Conservation (phyloP, 2,113 vertebrate genomes). For the Pomatostomus ruficeps region DNA sequence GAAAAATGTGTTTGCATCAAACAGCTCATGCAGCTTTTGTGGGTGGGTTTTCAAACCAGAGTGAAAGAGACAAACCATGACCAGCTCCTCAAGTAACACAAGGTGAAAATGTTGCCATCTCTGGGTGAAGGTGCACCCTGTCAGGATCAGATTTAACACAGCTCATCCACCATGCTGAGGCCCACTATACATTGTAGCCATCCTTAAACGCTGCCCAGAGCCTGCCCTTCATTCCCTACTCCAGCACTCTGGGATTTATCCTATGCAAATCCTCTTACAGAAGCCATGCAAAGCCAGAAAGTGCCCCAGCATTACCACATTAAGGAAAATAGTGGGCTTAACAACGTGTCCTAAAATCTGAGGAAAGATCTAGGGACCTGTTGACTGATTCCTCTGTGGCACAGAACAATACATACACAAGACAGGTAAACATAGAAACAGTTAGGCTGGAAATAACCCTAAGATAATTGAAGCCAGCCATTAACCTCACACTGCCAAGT, state of each 20-base stretch:
- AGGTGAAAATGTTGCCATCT: not conserved
- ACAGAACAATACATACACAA: accelerated
- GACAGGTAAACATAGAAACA: not conserved
- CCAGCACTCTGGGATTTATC: not conserved
- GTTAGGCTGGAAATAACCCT: not conserved
- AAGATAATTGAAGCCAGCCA: not conserved
- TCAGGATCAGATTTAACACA: not conserved
- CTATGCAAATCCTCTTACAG: not conserved
- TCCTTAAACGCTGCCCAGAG: not conserved
- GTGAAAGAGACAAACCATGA: not conserved
- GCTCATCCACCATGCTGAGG: not conserved
- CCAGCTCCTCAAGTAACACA: not conserved
- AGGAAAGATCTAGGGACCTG: not conserved
- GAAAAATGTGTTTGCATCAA: not conserved
- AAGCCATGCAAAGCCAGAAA: not conserved
- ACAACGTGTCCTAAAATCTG: not conserved
- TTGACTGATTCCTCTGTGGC: not conserved
- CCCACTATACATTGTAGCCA: accelerated
- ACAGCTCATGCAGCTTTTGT: not conserved
- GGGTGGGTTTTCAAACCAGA: not conserved
- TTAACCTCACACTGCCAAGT: not conserved
- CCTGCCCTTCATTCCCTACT: not conserved
- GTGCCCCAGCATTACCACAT: not conserved
- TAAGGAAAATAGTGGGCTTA: not conserved
- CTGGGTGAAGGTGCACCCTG: not conserved